These are phyloP conservation scores for Pygoscelis antarcticus DNA, from an alignment of 2,113 vertebrate species.

Conservation along the genomic window DNA sequence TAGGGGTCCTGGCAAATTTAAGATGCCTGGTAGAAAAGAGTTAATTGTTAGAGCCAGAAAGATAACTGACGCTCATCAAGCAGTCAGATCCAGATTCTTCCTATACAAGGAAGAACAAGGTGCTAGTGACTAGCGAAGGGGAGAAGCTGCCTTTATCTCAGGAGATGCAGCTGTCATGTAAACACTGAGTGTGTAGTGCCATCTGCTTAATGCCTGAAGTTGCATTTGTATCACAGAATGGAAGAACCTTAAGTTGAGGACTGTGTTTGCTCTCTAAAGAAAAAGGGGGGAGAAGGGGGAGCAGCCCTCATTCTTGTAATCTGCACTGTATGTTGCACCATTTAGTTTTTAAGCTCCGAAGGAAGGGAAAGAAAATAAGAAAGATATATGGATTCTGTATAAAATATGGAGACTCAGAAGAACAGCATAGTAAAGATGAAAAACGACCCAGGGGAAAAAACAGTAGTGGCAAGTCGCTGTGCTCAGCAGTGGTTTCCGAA, in stretches of 20 bases:
- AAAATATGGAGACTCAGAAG: not conserved
- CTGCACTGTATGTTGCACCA: not conserved
- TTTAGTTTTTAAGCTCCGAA: not conserved
- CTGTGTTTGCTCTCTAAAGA: not conserved
- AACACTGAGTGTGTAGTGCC: not conserved
- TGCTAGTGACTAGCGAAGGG: not conserved
- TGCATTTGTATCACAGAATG: not conserved
- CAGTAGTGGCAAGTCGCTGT: not conserved
- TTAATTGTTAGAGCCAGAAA: not conserved
- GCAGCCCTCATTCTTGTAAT: not conserved
- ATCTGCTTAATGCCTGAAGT: constrained; percentile 39
- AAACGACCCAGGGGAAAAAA: not conserved
- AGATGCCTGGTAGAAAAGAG: not conserved
- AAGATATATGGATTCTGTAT: not conserved
- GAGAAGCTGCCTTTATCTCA: not conserved
- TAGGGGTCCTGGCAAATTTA: not conserved
- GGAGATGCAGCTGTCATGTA: constrained; percentile 25
- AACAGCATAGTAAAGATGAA: not conserved
- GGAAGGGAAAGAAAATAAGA: not conserved
- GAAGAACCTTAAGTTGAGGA: not conserved
- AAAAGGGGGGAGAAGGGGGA: not conserved
- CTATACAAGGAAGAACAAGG: not conserved
- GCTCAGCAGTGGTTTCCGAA: not conserved
- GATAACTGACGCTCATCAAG: not conserved
- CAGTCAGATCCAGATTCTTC: not conserved